Conservation (phyloP, 2,113 vertebrate genomes). For the Anolis sagrei region DNA sequence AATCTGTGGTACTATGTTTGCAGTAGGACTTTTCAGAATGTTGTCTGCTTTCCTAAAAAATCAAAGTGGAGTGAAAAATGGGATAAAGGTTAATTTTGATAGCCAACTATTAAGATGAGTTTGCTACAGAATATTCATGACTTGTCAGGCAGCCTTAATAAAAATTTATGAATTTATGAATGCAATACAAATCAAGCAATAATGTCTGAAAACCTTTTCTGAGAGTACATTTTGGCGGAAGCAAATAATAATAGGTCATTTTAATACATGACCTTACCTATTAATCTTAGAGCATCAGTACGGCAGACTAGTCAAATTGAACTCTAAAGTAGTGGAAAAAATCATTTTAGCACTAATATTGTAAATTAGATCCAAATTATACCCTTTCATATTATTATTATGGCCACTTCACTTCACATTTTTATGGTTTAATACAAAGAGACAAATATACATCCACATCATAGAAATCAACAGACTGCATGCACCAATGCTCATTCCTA, state of each 20-base stretch:
- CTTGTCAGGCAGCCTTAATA: background rate
- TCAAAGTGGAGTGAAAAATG: background rate
- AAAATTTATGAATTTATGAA: background rate
- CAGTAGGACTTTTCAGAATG: slow-evolving; percentile 19
- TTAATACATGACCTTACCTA: slow-evolving; percentile 21
- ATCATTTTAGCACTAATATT: background rate
- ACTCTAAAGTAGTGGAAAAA: background rate
- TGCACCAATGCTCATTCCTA: background rate
- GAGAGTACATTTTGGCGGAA: slow-evolving; percentile 2
- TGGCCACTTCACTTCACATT: background rate
- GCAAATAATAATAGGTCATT: slow-evolving; percentile 17
- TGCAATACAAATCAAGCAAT: background rate
- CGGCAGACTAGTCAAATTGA: slow-evolving; percentile 20
- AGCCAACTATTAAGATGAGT: slow-evolving; percentile 6
- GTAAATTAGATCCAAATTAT: slow-evolving; percentile 16
- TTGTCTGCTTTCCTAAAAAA: slow-evolving; percentile 18
- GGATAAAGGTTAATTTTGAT: background rate
- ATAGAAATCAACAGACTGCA: background rate
- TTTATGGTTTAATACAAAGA: background rate
- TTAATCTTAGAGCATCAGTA: slow-evolving; percentile 16
- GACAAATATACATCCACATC: background rate
- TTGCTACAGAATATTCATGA: slow-evolving; percentile 40
- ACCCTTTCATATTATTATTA: background rate
- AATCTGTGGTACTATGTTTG: slow-evolving; percentile 27
- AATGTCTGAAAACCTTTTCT: slow-evolving; percentile 21